A percentile compares a stretch with the other conserved stretches of the same genome.
These are phyloP conservation scores for Craniophora ligustri DNA, from an alignment of 2,888 invertebrate species.

Conservation along the genomic window DNA sequence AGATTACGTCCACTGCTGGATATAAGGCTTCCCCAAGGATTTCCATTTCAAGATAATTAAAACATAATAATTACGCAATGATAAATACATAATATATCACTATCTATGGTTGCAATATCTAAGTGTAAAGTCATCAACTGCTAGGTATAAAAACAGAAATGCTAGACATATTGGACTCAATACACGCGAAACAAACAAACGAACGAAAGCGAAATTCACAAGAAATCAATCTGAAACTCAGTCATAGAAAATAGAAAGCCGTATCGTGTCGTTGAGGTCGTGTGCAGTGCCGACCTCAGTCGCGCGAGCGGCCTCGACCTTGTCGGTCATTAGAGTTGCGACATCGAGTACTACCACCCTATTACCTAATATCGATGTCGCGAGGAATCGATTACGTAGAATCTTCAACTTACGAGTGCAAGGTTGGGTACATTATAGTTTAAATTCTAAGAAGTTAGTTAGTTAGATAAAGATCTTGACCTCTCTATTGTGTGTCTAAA, in stretches of 20 bases:
- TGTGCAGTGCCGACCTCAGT: constrained; percentile 49
- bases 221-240: constrained; percentile 36
- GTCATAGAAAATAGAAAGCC: constrained; percentile 62
- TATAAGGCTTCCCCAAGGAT: no score
- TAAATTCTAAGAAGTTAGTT: no score
- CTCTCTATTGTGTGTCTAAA: no score
- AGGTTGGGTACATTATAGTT: constrained; percentile 35
- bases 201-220: constrained; percentile 42
- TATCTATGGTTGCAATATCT: background rate
- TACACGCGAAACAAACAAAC: constrained; percentile 8
- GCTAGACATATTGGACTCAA: constrained; percentile 4
- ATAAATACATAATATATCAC: no score
- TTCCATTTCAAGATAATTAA: no score
- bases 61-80: no score
- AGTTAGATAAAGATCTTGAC: no score
- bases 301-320: constrained; percentile 66
- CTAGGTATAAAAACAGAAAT: background rate
- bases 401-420: constrained; percentile 38
- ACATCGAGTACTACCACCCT: constrained; percentile 52
- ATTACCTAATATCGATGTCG: constrained; percentile 59
- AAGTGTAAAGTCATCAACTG: background rate
- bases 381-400: constrained; percentile 48
- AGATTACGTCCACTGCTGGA: no score
- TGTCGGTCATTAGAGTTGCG: constrained; percentile 62
- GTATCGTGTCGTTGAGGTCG: constrained; percentile 57